Evolutionary conservation across 2,888 invertebrate genomes (phyloP).

Genomic region (Chesias legatella): DNA sequence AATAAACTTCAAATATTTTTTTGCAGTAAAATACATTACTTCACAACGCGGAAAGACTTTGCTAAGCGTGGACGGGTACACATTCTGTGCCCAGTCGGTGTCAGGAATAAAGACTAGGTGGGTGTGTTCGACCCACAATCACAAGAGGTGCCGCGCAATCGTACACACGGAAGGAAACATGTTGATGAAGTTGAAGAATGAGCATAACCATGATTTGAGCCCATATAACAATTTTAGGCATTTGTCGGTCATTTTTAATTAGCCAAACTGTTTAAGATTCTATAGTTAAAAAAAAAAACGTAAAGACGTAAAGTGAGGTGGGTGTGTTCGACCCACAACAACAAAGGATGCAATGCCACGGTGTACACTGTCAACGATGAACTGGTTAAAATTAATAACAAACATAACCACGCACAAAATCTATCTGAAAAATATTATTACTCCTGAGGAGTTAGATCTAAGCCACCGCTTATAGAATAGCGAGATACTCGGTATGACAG

Average conservation of each 20-base stretch:
- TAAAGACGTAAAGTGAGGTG: slow-evolving; percentile 25
- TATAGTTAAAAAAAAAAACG: too few relatives aligned
- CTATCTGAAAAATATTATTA: too few relatives aligned
- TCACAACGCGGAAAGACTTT: slow-evolving; percentile 33
- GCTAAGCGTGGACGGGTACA: slow-evolving; percentile 30
- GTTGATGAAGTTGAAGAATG: slow-evolving; percentile 29
- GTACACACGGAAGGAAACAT: slow-evolving; percentile 25
- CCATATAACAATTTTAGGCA: too few relatives aligned
- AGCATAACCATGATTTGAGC: slow-evolving; percentile 32
- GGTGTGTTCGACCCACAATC: slow-evolving; percentile 37
- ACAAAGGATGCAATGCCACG: slow-evolving; percentile 32
- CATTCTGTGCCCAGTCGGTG: slow-evolving; percentile 28
- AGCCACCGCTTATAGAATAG: too few relatives aligned
- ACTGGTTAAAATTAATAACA: slow-evolving; percentile 23
- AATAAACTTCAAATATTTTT: background rate
- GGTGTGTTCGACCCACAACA: slow-evolving; percentile 42
- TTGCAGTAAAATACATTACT: slow-evolving; percentile 25
- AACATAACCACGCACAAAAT: slow-evolving; percentile 23
- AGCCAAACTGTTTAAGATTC: too few relatives aligned
- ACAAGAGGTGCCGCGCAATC: slow-evolving; percentile 31
- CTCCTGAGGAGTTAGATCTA: too few relatives aligned
- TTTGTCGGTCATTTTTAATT: too few relatives aligned
- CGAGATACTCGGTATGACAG: too few relatives aligned
- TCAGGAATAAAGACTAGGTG: slow-evolving; percentile 25
- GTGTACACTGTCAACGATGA: slow-evolving; percentile 12